A percentile compares a stretch with the other conserved stretches of the same genome.
phyloP scores from a whole-genome alignment of 2,888 invertebrate genomes.

The Crocallis elinguaria region DNA sequence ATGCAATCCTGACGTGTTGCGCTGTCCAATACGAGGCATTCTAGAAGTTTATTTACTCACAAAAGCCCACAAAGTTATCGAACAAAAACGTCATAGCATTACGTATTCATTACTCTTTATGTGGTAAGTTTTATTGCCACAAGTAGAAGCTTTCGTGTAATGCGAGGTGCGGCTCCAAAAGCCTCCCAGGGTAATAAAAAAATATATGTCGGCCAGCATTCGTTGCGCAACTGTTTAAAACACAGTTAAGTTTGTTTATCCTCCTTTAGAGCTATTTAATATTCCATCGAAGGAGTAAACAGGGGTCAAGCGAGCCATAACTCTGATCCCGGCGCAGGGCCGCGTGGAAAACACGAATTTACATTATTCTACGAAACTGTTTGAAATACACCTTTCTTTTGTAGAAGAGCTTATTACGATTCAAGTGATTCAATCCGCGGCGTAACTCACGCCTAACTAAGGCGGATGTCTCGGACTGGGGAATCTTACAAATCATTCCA shows the following conservation, averaged over 20 bases:
- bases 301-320: constrained; percentile 73
- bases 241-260: constrained; percentile 44
- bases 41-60: not conserved
- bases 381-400: constrained; percentile 62
- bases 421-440: constrained; percentile 51
- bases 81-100: not conserved
- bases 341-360: constrained; percentile 63
- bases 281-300: constrained; percentile 64
- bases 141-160: constrained; percentile 10
- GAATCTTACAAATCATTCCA: not conserved
- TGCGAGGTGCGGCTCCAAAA: constrained; percentile 12
- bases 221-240: constrained; percentile 41
- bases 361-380: constrained; percentile 72
- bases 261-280: constrained; percentile 59
- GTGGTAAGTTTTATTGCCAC: constrained; percentile 8
- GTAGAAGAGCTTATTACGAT: constrained; percentile 58
- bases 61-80: not conserved
- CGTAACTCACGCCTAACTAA: constrained; percentile 24
- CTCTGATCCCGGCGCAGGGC: constrained; percentile 52
- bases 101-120: not conserved
- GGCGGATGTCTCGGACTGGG: constrained; percentile 25
- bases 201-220: constrained; percentile 16
- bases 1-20: not conserved
- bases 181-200: constrained; percentile 26
- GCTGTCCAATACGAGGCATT: not conserved